Evolutionary conservation across 2,797 vertebrate genomes (phyloP).

Genomic region (Urocyon cinereoargenteus): DNA sequence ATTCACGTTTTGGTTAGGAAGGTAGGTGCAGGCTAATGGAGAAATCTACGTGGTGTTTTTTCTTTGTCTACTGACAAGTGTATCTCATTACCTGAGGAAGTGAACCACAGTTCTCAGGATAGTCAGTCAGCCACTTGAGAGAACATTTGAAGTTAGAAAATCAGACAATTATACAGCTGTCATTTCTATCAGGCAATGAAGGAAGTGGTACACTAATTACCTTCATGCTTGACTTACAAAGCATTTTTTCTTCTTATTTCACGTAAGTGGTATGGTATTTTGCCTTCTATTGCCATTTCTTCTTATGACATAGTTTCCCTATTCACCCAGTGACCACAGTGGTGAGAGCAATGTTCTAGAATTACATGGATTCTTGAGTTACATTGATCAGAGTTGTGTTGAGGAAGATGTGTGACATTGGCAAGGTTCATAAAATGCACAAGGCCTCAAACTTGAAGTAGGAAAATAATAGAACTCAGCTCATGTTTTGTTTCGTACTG

Average conservation of each 20-base stretch:
- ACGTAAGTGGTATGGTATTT: neutral
- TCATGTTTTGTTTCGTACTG: neutral
- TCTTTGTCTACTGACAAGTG: neutral
- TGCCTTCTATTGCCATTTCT: neutral
- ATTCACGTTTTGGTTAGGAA: conserved; percentile 6
- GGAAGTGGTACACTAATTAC: neutral
- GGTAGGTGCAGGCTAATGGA: neutral
- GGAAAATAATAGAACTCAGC: neutral
- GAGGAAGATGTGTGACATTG: neutral
- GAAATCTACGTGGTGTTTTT: neutral
- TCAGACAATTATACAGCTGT: neutral
- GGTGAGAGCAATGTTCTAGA: neutral
- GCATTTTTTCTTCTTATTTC: neutral
- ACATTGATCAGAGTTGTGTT: neutral
- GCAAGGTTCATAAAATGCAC: neutral
- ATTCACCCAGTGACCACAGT: neutral
- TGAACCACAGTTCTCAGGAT: neutral
- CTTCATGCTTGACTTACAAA: neutral
- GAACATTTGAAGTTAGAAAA: neutral
- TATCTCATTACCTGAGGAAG: neutral
- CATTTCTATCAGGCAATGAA: neutral
- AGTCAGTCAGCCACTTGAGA: neutral
- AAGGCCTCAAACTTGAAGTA: neutral
- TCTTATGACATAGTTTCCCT: neutral
- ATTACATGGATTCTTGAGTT: neutral